Evolutionary conservation across 2,888 invertebrate genomes (phyloP), one percentile per base, ranked within the genome.

Genomic region (Pristionchus mayeri): DNA sequence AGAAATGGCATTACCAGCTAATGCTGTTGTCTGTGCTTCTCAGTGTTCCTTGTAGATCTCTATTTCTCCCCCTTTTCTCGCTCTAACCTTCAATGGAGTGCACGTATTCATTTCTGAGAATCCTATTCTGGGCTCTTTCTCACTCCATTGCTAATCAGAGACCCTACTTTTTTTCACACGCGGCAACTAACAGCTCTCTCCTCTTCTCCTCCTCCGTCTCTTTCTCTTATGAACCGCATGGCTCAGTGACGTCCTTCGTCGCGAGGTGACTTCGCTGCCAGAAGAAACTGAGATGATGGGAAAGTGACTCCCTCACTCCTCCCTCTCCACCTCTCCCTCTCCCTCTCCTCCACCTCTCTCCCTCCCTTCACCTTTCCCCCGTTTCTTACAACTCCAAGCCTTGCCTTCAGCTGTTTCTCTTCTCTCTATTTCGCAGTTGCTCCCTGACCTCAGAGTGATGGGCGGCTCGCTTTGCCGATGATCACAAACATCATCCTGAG

Each of bases 391-490:
- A 44, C 71, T 71, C 18, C 27, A 40, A 44, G 30, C 37, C n/a
- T n/a, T n/a, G 71, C 40, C 71, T 71, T 71, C 71, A 71, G 71
- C 71, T 71, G 71, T 71, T 71, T 71, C 67, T 71, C 21, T 71
- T 71, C 71, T 71, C 71, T 54, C 54, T 71, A n/a, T 44, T 44
- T 71, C 71, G 37, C 71, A 71, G 40, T 40, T 71, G 71, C 71
- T 71, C 71, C 40, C 71, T 71, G 71, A 71, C 71, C 71, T 71
- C 71, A 44, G 11, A 18, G 37, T 37, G 24, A 37, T 37, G 67
- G 27, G 34, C 67, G 34, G 11, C 67, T 21, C 24, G 24, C 57
- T 11, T 27, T 60, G 9, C 57, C 21, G 63, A 63, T 1, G 34
- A 63, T 11, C 34, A 71, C 71, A 71, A 71, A 71, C 71, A 71